Base-by-base conservation (phyloP, 1,140 invertebrate genomes). In the Octopus bimaculoides region DNA sequence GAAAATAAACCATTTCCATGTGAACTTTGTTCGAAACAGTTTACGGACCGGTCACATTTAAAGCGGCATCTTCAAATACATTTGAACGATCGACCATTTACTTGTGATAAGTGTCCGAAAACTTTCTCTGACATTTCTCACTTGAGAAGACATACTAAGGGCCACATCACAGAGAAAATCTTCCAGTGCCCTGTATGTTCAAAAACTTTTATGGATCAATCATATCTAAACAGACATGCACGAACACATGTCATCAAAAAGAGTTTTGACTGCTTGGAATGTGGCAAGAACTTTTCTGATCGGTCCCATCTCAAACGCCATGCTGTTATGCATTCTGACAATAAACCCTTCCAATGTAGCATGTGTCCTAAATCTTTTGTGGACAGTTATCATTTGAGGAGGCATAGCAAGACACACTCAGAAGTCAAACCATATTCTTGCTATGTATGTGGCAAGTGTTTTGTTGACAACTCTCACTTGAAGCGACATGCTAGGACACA, bases 1-100 rank as follows among this genome's bases (percentile, higher is more conserved):
- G 95, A 95, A 0, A 95, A 96, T 88, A 95, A 96, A 88, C 96
- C 95, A 17, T 97, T 95, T 85, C 93, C 93, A 54, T 97, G 96
- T 88, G 95, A 96, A 91, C 94, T 94, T 71, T 97, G 96, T 89
- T 95, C 94, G 78, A 97, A 97, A 88, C 95, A 95, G 1, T 97
- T 96, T 88, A 95, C 96, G 41, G 82, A 81, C 20, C 80, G 79
- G 55, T 73, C 69, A 12, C 78, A 83, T 61, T 71, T 83, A 1
- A 81, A 75, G 74, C 77, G 61, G 12, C 85, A 86, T 77, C 74
- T 78, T 26, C 54, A 79, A 7, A 79, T 75, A 6, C 78, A 82
- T 55, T 80, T 77, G 20, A 77, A 66, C 69, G 84, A 83, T 56
- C 82, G 78, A 52, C 79, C 75, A 52, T 83, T 54, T 79, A 41